phyloP scores from a whole-genome alignment of 2,888 invertebrate species.

The Nephrotoma guestfalica region DNA sequence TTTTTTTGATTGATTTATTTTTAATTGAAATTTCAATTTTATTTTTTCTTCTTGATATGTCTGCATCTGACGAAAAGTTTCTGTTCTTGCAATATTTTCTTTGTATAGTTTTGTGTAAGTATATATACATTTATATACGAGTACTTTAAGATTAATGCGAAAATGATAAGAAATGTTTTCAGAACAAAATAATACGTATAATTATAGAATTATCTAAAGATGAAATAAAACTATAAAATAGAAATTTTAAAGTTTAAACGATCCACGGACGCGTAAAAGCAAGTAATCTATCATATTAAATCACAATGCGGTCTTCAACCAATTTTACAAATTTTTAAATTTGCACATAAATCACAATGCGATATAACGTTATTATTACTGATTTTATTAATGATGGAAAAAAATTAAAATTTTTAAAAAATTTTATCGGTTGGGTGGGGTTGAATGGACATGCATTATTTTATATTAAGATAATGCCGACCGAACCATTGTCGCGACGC shows the following conservation, averaged over 20 bases:
- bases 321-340: neutral
- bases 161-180: neutral
- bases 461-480: neutral
- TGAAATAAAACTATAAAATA: too few species aligned
- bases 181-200: too few species aligned
- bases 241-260: too few species aligned
- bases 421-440: too few species aligned
- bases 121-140: neutral
- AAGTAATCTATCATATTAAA: too few species aligned
- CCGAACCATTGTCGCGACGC: neutral
- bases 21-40: neutral
- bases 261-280: too few species aligned
- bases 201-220: too few species aligned
- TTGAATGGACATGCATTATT: neutral
- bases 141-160: neutral
- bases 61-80: neutral
- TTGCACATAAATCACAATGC: neutral
- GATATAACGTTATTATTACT: neutral
- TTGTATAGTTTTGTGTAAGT: neutral
- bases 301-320: neutral
- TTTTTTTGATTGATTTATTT: neutral
- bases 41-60: neutral
- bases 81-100: neutral
- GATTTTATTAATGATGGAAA: too few species aligned
- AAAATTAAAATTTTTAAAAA: too few species aligned